Conservation (phyloP, 35 echinoderm and acorn worm genomes). For the Strongylocentrotus purpuratus region DNA sequence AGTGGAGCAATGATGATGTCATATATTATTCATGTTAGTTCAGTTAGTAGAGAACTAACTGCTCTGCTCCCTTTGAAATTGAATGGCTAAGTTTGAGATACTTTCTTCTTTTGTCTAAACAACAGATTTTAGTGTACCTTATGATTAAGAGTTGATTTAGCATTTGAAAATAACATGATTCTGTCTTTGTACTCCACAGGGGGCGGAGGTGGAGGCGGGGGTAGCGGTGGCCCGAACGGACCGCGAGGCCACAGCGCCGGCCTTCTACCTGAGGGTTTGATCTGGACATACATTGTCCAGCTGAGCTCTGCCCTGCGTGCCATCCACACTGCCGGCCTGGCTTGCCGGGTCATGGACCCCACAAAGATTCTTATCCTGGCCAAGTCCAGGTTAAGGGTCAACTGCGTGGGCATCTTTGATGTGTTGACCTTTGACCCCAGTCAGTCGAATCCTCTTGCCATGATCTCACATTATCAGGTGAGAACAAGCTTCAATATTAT, state of each 20-base stretch:
- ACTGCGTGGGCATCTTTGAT: conserved; percentile 98
- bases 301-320: conserved; percentile 89
- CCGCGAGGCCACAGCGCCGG: conserved; percentile 62
- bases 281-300: conserved; percentile 98
- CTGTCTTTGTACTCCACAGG: not conserved
- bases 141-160: too few species aligned
- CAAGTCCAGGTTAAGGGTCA: conserved; percentile 83
- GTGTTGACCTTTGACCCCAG: conserved; percentile 82
- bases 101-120: too few species aligned
- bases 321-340: conserved; percentile 89
- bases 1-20: too few species aligned
- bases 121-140: too few species aligned
- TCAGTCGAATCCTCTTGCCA: conserved; percentile 80
- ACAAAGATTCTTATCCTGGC: conserved; percentile 87
- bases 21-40: too few species aligned
- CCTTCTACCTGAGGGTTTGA: conserved; percentile 88
- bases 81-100: too few species aligned
- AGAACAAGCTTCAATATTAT: not conserved
- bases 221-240: conserved; percentile 74
- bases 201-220: not conserved
- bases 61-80: too few species aligned
- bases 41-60: too few species aligned
- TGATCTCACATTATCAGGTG: conserved; percentile 98
- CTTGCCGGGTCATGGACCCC: conserved; percentile 97
- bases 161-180: not conserved